These are phyloP conservation scores for Seladonia tumulorum DNA, from an alignment of 2,888 invertebrate genomes.

Conservation along the genomic window DNA sequence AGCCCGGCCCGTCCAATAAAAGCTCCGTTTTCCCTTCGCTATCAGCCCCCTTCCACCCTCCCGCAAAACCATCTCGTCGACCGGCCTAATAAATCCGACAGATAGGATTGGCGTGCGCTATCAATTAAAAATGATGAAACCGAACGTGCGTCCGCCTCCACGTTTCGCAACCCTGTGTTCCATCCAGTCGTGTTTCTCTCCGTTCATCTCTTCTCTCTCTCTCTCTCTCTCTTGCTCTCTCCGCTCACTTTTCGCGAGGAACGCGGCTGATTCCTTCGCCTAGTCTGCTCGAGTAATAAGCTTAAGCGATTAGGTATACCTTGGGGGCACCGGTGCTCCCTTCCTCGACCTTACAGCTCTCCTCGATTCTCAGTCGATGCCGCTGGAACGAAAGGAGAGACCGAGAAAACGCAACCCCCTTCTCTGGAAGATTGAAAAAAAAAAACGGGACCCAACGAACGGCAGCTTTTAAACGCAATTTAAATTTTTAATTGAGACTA, in stretches of 20 bases:
- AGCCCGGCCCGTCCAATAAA: conserved; percentile 72
- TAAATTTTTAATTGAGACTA: conserved; percentile 82
- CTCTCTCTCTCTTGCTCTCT: neutral
- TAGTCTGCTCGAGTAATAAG: conserved; percentile 79
- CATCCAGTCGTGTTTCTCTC: conserved; percentile 1
- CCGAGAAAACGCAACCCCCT: conserved; percentile 20
- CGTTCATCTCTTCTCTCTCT: neutral
- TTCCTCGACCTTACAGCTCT: conserved; percentile 26
- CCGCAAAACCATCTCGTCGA: conserved; percentile 72
- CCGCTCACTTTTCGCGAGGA: conserved; percentile 2
- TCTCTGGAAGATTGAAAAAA: conserved; percentile 74
- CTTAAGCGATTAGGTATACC: conserved; percentile 81
- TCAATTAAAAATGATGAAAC: conserved; percentile 83
- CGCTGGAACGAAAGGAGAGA: conserved; percentile 33
- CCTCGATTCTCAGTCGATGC: conserved; percentile 18
- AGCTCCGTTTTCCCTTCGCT: conserved; percentile 66
- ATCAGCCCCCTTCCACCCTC: conserved; percentile 36
- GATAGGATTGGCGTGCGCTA: conserved; percentile 80
- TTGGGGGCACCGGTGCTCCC: conserved; percentile 58
- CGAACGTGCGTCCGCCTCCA: conserved; percentile 67
- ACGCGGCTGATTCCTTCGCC: conserved; percentile 62
- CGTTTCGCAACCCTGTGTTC: conserved; percentile 37
- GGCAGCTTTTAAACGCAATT: conserved; percentile 79
- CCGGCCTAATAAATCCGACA: conserved; percentile 80
- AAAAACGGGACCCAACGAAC: conserved; percentile 49